Percentiles rank a stretch among this genome's conserved stretches.
These are phyloP conservation scores for Pocillopora verrucosa DNA, from an alignment of 64 coral and sea anemone species.

Conservation along the genomic window DNA sequence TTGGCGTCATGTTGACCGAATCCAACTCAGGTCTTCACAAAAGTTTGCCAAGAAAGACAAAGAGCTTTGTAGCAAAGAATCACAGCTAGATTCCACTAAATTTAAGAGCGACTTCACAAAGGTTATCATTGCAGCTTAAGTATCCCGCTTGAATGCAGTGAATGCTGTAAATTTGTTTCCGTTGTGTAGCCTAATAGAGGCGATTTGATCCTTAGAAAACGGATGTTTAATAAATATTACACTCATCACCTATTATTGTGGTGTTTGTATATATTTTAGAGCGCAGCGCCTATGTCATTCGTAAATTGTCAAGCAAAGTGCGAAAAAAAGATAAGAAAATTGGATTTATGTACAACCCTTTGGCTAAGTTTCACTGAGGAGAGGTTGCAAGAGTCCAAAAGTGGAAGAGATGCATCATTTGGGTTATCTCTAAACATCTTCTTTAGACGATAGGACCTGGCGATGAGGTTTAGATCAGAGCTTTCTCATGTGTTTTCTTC, in stretches of 20 bases:
- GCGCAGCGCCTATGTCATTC: background rate
- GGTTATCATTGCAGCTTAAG: background rate
- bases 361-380: too few relatives aligned
- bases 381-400: too few relatives aligned
- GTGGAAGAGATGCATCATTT: too few relatives aligned
- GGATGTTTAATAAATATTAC: conserved; percentile 1
- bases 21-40: background rate
- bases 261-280: background rate
- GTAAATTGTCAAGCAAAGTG: background rate
- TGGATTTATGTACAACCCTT: too few relatives aligned
- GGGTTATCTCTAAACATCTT: too few relatives aligned
- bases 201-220: background rate
- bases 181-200: background rate
- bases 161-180: background rate
- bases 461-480: too few relatives aligned
- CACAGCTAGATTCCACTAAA: background rate
- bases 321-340: background rate
- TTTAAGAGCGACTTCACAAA: background rate
- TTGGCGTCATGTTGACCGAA: background rate
- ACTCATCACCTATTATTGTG: background rate
- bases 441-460: too few relatives aligned
- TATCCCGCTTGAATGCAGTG: background rate
- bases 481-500: too few relatives aligned
- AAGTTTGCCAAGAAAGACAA: too few relatives aligned
- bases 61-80: too few relatives aligned